Conservation (phyloP, 2,797 vertebrate genomes). For the Orestias chungarensis region DNA sequence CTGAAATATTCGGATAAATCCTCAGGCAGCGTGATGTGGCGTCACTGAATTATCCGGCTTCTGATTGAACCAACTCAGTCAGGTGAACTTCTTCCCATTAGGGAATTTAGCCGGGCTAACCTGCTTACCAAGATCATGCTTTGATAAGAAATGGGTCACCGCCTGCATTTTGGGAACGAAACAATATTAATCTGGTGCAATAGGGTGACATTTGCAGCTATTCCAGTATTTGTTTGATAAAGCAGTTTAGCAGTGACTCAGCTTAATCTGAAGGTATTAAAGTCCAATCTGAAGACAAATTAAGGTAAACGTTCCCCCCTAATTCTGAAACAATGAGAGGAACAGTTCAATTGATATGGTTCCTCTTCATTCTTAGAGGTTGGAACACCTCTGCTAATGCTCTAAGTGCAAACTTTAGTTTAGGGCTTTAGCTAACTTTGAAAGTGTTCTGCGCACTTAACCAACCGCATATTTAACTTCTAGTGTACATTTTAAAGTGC, state of each 20-base stretch:
- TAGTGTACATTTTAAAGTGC: too few species aligned
- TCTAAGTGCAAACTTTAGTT: too few species aligned
- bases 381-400: too few species aligned
- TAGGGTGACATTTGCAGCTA: not conserved
- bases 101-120: conserved; percentile 17
- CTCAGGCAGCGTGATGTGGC: not conserved
- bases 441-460: too few species aligned
- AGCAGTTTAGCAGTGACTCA: conserved; percentile 6
- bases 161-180: conserved; percentile 7
- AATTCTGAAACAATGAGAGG: conserved; percentile 6
- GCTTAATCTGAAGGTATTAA: conserved; percentile 29
- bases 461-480: too few species aligned
- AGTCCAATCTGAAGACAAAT: not conserved
- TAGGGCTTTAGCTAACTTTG: not conserved
- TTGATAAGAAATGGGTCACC: conserved; percentile 21
- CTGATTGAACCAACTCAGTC: conserved; percentile 10
- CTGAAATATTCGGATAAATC: too few species aligned
- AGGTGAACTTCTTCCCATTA: conserved; percentile 20
- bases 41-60: not conserved
- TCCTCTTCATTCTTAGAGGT: not conserved
- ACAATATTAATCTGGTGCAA: conserved; percentile 19
- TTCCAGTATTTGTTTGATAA: conserved; percentile 7
- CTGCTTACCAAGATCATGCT: conserved; percentile 8
- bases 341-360: not conserved
- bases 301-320: not conserved